A percentile compares a stretch with the other conserved stretches of the same genome.
Conservation (phyloP, 1,140 invertebrate genomes). For the Theocolax elegans region DNA sequence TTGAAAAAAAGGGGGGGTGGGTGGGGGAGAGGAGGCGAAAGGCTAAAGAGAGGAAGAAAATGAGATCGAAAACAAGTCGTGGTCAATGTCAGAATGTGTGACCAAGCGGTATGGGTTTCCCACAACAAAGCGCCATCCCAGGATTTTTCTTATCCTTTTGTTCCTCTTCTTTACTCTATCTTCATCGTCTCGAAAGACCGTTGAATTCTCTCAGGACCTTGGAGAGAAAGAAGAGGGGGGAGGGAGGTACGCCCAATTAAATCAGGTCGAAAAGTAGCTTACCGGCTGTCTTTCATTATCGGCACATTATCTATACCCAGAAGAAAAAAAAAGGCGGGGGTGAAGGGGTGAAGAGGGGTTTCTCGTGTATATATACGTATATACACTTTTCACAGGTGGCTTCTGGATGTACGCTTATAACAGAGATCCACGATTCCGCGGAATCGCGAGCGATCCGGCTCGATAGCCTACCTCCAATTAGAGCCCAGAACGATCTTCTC, state of each 20-base stretch:
- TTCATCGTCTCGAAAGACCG: constrained; percentile 31
- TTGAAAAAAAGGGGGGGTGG: no score
- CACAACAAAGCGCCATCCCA: no score
- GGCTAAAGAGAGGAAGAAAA: no score
- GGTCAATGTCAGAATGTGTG: no score
- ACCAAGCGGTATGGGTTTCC: no score
- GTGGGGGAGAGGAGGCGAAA: no score
- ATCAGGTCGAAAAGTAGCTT: constrained; percentile 51
- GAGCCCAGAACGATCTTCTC: constrained; percentile 51
- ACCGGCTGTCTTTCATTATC: constrained; percentile 58
- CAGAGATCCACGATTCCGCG: constrained; percentile 62
- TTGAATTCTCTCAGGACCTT: constrained; percentile 38
- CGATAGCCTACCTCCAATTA: constrained; percentile 63
- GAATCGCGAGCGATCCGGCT: constrained; percentile 57
- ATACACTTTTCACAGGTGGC: constrained; percentile 40
- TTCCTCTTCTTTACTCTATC: constrained; percentile 36
- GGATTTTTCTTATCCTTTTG: no score
- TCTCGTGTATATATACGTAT: not conserved
- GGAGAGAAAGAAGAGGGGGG: not conserved
- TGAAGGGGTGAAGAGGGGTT: not conserved
- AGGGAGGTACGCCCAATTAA: constrained; percentile 55
- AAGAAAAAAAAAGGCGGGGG: not conserved
- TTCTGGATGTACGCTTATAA: constrained; percentile 32
- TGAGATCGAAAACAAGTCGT: no score
- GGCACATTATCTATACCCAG: constrained; percentile 55